Percentiles rank a stretch among this genome's conserved stretches.
Evolutionary conservation across 1,140 invertebrate genomes (phyloP).

Genomic region (Bombus balteatus): DNA sequence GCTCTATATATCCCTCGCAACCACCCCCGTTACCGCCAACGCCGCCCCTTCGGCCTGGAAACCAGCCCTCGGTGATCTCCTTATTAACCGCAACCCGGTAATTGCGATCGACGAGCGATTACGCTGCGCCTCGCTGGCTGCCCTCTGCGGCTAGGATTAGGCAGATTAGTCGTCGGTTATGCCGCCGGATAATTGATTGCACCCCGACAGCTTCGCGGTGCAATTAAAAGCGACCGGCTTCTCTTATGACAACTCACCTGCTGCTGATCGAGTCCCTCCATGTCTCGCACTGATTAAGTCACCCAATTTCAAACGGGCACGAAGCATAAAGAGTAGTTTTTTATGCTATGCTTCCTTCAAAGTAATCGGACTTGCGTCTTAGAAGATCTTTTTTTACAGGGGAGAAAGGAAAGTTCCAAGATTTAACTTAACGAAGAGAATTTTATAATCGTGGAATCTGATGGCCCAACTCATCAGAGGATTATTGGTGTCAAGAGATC

Average conservation of each 20-base stretch:
- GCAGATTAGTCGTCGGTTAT: slow-evolving; percentile 74
- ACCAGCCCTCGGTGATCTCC: slow-evolving; percentile 70
- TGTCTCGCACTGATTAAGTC: slow-evolving; percentile 19
- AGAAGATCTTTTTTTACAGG: too few species aligned
- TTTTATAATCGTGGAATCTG: too few species aligned
- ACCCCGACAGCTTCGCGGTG: slow-evolving; percentile 52
- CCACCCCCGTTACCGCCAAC: slow-evolving; percentile 35
- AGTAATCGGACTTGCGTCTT: too few species aligned
- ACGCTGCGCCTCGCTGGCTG: slow-evolving; percentile 64
- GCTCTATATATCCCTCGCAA: slow-evolving; percentile 50
- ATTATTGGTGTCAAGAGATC: too few species aligned
- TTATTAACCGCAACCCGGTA: slow-evolving; percentile 71
- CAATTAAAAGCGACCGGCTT: slow-evolving; percentile 55
- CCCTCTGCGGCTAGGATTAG: slow-evolving; percentile 68
- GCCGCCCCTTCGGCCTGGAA: slow-evolving; percentile 50
- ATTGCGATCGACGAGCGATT: slow-evolving; percentile 72
- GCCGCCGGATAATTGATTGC: slow-evolving; percentile 70
- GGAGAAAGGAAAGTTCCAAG: too few species aligned
- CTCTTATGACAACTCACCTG: slow-evolving; percentile 42
- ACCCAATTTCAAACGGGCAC: background rate
- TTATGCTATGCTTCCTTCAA: too few species aligned
- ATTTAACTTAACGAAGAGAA: too few species aligned
- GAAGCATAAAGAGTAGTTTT: background rate
- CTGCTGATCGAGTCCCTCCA: background rate
- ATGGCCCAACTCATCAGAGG: too few species aligned